Conservation (phyloP, 2,113 vertebrate genomes). For the Hippopotamus amphibius region DNA sequence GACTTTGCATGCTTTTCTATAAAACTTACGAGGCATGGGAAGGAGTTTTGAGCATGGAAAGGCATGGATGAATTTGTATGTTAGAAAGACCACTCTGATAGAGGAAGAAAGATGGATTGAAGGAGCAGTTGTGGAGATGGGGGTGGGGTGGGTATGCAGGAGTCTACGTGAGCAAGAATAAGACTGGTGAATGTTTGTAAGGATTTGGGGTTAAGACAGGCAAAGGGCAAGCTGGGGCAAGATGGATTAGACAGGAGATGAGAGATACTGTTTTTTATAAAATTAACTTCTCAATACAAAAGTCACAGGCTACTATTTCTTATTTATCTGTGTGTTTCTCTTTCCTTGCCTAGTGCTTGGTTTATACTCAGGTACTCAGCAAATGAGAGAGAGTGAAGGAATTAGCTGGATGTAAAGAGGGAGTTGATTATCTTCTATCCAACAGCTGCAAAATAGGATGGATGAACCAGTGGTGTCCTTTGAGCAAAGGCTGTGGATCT, state of each 20-base stretch:
- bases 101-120: neutral
- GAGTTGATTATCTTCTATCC: neutral
- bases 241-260: neutral
- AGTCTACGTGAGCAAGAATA: neutral
- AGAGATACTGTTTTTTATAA: neutral
- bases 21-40: neutral
- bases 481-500: neutral
- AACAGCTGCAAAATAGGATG: neutral
- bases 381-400: neutral
- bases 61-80: neutral
- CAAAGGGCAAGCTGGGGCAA: neutral
- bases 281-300: neutral
- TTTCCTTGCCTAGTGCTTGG: neutral
- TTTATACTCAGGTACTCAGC: neutral
- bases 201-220: neutral
- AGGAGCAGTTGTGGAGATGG: neutral
- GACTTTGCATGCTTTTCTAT: neutral
- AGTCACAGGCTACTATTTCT: neutral
- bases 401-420: neutral
- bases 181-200: neutral
- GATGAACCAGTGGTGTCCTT: neutral
- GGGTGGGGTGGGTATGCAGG: accelerated
- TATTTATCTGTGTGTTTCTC: neutral
- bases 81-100: neutral
- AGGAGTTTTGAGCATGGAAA: neutral